phyloP scores from a whole-genome alignment of 2,888 invertebrate genomes.

The Octonoba sinensis region DNA sequence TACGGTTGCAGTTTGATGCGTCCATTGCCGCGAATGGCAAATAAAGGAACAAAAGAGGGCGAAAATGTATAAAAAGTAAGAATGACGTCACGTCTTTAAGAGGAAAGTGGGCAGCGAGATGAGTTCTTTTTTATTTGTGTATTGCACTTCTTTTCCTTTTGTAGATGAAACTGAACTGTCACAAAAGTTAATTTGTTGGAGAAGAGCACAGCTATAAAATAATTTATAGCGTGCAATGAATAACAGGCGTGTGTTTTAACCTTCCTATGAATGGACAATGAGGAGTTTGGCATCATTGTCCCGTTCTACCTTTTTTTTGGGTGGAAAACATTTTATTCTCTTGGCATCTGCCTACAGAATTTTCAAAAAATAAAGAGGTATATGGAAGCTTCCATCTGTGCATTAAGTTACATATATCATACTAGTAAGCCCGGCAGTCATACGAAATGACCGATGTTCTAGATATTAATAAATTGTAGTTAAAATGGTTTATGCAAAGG shows the following conservation, averaged over 20 bases:
- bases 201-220: slow-evolving; percentile 20
- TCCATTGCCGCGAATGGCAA: slow-evolving; percentile 32
- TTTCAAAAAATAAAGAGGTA: too few relatives aligned
- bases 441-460: too few relatives aligned
- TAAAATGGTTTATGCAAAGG: too few relatives aligned
- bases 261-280: slow-evolving; percentile 30
- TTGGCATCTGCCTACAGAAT: too few relatives aligned
- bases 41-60: slow-evolving; percentile 37
- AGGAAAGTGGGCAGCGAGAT: slow-evolving; percentile 46
- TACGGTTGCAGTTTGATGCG: slow-evolving; percentile 46
- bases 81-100: slow-evolving; percentile 37
- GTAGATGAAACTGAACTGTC: slow-evolving; percentile 37
- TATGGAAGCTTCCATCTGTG: too few relatives aligned
- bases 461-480: too few relatives aligned
- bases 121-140: slow-evolving; percentile 19
- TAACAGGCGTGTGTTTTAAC: slow-evolving; percentile 17
- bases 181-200: slow-evolving; percentile 44
- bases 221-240: slow-evolving; percentile 39
- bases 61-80: slow-evolving; percentile 24
- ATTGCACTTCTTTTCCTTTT: slow-evolving; percentile 9
- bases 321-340: not conserved
- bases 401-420: too few relatives aligned
- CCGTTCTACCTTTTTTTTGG: slow-evolving; percentile 9
- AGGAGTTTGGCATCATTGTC: not conserved
- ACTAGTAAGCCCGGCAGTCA: too few relatives aligned